phyloP scores from a whole-genome alignment of 2,888 invertebrate species.

The Calameuta filiformis region DNA sequence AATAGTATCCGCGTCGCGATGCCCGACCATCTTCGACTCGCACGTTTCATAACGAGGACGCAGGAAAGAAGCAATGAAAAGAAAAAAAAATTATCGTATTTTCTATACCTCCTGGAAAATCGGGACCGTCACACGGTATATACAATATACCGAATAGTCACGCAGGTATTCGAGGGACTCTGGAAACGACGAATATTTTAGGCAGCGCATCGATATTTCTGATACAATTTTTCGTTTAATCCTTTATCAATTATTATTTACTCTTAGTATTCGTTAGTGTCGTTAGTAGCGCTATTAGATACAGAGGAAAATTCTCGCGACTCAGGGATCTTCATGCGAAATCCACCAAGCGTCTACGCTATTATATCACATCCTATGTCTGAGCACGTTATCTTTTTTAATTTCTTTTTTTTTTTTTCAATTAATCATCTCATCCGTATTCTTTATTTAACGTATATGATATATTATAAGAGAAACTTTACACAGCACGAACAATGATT shows the following conservation, averaged over 20 bases:
- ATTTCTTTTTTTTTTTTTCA: constrained; percentile 20
- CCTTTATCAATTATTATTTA: background rate
- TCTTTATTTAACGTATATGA: constrained; percentile 12
- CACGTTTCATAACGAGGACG: background rate
- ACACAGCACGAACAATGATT: constrained; percentile 29
- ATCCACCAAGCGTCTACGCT: constrained; percentile 58
- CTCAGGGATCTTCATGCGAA: constrained; percentile 49
- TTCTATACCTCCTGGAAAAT: constrained; percentile 20
- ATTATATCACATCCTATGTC: constrained; percentile 60
- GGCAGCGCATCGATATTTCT: too few relatives aligned
- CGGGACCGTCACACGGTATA: background rate
- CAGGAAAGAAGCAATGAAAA: constrained; percentile 22
- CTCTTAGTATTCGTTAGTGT: background rate
- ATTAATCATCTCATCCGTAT: constrained; percentile 11
- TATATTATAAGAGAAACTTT: constrained; percentile 13
- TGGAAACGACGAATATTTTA: constrained; percentile 28
- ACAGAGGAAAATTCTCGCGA: constrained; percentile 27
- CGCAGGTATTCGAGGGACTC: constrained; percentile 27
- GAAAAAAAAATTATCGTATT: constrained; percentile 13
- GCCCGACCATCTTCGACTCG: background rate
- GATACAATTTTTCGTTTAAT: too few relatives aligned
- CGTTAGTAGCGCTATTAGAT: background rate
- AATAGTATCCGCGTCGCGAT: background rate
- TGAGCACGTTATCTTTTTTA: constrained; percentile 43
- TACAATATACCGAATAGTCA: constrained; percentile 30